phyloP scores from a whole-genome alignment of 2,113 vertebrate genomes.

The Chionomys nivalis region DNA sequence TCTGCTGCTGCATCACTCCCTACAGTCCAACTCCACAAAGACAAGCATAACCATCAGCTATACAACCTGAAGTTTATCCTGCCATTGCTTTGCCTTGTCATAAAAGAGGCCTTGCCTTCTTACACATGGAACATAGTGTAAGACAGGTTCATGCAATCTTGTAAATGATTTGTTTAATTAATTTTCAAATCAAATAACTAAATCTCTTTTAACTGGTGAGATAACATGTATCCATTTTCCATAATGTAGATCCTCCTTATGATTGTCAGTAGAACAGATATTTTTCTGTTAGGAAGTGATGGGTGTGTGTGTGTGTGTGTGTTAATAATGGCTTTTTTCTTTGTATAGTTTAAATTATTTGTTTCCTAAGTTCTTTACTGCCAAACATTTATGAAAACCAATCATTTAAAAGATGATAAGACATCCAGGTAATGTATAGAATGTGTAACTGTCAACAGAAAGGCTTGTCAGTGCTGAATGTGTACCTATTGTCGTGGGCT shows the following conservation, averaged over 20 bases:
- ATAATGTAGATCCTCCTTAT: conserved; percentile 65
- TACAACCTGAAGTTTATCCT: conserved; percentile 37
- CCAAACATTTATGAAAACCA: conserved; percentile 7
- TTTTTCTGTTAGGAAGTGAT: conserved; percentile 45
- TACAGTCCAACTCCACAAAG: background rate
- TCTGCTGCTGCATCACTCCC: conserved; percentile 50
- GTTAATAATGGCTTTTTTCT: conserved; percentile 19
- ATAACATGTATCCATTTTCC: conserved; percentile 62
- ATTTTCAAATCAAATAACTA: conserved; percentile 16
- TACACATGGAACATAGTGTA: background rate
- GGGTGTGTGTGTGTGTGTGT: background rate
- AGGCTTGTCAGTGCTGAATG: background rate
- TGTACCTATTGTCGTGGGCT: background rate
- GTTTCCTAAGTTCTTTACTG: conserved; percentile 9
- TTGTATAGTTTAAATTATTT: background rate
- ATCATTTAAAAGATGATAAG: background rate
- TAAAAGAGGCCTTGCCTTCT: conserved; percentile 67
- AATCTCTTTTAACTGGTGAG: conserved; percentile 53
- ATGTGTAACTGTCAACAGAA: background rate
- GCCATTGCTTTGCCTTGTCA: conserved; percentile 18
- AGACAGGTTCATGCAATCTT: conserved; percentile 58
- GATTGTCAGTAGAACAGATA: conserved; percentile 13
- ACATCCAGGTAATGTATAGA: background rate
- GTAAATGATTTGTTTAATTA: conserved; percentile 1
- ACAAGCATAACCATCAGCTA: conserved; percentile 56